Evolutionary conservation across 2,888 invertebrate genomes (phyloP), one percentile per base, ranked within the genome.

Genomic region (Dolomedes plantarius): DNA sequence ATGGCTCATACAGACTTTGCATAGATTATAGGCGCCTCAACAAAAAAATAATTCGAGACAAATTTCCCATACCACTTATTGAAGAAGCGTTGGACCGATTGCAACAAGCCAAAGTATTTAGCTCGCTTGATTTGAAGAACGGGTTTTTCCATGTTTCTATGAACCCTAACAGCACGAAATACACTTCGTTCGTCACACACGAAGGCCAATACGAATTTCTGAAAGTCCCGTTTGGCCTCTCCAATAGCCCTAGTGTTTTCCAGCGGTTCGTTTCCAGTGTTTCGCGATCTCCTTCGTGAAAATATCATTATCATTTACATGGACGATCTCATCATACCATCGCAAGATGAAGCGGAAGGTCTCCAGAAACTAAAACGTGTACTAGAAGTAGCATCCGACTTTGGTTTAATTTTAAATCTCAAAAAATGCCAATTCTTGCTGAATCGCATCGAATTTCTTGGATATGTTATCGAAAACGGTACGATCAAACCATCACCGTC

Each of bases 321-420:
- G 39, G 75, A 81, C 62, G 62, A 75, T 19, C 11, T 75, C 7
- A 68, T 82, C 0, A 75, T 82, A 1, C 23, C 11, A 1, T 23
- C 74, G 6, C 16, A 23, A 0, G 19, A 13, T 13, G n/a, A 27
- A 29, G 32, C 32, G 7, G 73, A 80, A 65, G 73, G 28, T 13
- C 0, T 65, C 1, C 67, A 46, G 5, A 29, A 31, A 29, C 27
- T 79, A 0, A 41, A 72, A 27, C n/a, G 13, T 1, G 16, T 67
- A 1, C 36, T 74, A 7, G 31, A 64, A 13, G 9, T 67, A 31
- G 46, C 46, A 0, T 5, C 28, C 0, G 65, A 80, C 32, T 80
- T 80, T 19, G 80, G 73, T 29, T 23, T 73, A 0, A 73, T 85
- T 3, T 29, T 67, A 0, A 85, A 85, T 16, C 67, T 85, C 16